Conservation (phyloP, 1,140 invertebrate species). For the Himalopsyche phryganea region DNA sequence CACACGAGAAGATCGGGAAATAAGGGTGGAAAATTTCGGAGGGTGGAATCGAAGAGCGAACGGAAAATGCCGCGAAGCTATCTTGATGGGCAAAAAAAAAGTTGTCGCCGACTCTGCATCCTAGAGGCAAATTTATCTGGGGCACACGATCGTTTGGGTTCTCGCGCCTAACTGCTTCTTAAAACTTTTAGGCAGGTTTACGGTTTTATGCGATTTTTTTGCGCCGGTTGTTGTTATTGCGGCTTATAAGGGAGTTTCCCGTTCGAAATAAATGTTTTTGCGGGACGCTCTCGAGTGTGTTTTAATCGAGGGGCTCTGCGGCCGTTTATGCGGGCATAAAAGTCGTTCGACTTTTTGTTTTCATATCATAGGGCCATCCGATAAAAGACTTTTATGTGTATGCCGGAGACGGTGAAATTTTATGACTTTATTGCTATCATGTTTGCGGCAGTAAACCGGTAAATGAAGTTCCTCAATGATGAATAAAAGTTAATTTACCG, state of each 20-base stretch:
- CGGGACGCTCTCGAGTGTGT: slow-evolving; percentile 13
- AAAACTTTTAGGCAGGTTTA: slow-evolving; percentile 22
- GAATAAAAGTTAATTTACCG: neutral
- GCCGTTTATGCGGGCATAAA: slow-evolving; percentile 23
- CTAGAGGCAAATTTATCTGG: slow-evolving; percentile 24
- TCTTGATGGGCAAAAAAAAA: slow-evolving; percentile 24
- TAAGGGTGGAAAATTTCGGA: neutral
- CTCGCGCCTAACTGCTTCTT: slow-evolving; percentile 25
- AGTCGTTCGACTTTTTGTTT: slow-evolving; percentile 21
- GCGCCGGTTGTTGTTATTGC: slow-evolving; percentile 18
- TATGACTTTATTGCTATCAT: slow-evolving; percentile 4
- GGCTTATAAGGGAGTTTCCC: neutral
- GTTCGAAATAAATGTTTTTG: slow-evolving; percentile 12
- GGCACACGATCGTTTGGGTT: slow-evolving; percentile 15
- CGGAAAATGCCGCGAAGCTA: slow-evolving; percentile 4
- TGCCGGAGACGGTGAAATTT: slow-evolving; percentile 8
- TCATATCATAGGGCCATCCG: slow-evolving; percentile 18
- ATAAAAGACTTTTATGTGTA: slow-evolving; percentile 6
- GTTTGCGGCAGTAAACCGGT: neutral
- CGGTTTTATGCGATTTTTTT: slow-evolving; percentile 22
- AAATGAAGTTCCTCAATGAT: neutral
- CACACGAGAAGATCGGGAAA: neutral
- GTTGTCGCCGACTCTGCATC: slow-evolving; percentile 17
- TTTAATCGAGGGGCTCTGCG: slow-evolving; percentile 18
- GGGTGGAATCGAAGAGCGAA: too few species aligned